These are phyloP conservation scores for Eptatretus atami DNA, from an alignment of 2,797 vertebrate genomes.

Conservation along the genomic window DNA sequence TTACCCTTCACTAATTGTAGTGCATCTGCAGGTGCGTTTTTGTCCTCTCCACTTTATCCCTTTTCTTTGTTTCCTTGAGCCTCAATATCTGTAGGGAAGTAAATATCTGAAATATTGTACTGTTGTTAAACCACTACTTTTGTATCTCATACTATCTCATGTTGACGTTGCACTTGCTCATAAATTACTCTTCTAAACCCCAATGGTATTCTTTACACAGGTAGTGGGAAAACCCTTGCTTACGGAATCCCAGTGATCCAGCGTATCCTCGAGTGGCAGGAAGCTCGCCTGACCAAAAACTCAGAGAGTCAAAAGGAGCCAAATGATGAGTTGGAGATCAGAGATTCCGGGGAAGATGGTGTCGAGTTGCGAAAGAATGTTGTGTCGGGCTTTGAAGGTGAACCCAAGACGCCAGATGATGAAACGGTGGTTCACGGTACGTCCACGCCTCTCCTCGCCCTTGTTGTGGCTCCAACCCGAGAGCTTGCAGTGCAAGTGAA, in stretches of 20 bases:
- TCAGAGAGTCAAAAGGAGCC: too few relatives aligned
- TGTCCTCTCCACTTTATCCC: too few relatives aligned
- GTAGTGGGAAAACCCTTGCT: constrained; percentile 74
- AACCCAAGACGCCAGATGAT: background rate
- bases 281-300: constrained; percentile 8
- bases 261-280: constrained; percentile 41
- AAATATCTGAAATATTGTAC: too few relatives aligned
- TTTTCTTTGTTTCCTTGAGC: too few relatives aligned
- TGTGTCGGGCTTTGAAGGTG: constrained; percentile 12
- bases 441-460: constrained; percentile 34
- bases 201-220: constrained; percentile 17
- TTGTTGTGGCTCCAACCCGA: constrained; percentile 67
- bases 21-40: too few relatives aligned
- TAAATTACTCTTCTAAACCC: constrained; percentile 6
- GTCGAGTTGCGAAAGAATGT: constrained; percentile 15
- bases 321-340: constrained; percentile 6
- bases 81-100: too few relatives aligned
- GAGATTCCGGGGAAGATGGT: constrained; percentile 13
- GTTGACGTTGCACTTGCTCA: too few relatives aligned
- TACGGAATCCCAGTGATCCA: constrained; percentile 92
- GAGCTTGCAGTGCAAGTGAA: constrained; percentile 87
- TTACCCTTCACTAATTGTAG: too few relatives aligned
- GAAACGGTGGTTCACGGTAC: constrained; percentile 6
- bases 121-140: too few relatives aligned
- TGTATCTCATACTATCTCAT: too few relatives aligned